Evolutionary conservation across 2,888 invertebrate genomes (phyloP).

Genomic region (Dioctria linearis): DNA sequence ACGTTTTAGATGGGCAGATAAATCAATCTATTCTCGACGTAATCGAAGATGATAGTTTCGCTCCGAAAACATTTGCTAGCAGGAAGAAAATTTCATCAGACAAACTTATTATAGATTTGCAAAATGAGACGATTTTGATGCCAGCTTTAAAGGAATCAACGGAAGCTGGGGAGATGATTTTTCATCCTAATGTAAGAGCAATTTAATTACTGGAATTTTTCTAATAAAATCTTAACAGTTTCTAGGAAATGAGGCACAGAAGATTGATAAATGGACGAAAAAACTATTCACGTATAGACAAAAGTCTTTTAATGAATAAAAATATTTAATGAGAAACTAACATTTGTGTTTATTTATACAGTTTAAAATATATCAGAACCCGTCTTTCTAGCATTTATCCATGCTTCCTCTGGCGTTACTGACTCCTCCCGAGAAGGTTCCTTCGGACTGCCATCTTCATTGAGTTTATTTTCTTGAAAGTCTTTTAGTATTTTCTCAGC

Average conservation of each 20-base stretch:
- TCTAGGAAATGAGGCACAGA: constrained; percentile 77
- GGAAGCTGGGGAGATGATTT: constrained; percentile 76
- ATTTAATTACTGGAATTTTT: constrained; percentile 8
- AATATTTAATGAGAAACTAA: constrained; percentile 5
- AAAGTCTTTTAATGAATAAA: constrained; percentile 73
- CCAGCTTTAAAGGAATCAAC: constrained; percentile 72
- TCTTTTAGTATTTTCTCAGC: constrained; percentile 84
- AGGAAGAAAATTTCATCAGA: constrained; percentile 74
- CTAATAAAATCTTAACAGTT: constrained; percentile 72
- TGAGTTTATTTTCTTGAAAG: constrained; percentile 80
- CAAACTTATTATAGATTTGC: constrained; percentile 80
- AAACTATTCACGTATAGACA: constrained; percentile 78
- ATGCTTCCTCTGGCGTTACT: constrained; percentile 81
- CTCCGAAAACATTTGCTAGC: constrained; percentile 75
- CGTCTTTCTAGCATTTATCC: constrained; percentile 78
- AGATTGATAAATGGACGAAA: constrained; percentile 84
- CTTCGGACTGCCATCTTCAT: constrained; percentile 77
- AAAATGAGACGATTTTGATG: constrained; percentile 79
- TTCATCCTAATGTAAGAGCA: constrained; percentile 78
- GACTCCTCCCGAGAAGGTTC: constrained; percentile 83
- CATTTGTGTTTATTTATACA: constrained; percentile 60
- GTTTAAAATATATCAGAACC: constrained; percentile 84
- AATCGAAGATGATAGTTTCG: constrained; percentile 80
- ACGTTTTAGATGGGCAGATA: constrained; percentile 62
- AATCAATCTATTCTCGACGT: constrained; percentile 75